Conservation (phyloP, 30 jellyfish, hydroid and myxozoan genomes). For the Catostylus mosaicus region DNA sequence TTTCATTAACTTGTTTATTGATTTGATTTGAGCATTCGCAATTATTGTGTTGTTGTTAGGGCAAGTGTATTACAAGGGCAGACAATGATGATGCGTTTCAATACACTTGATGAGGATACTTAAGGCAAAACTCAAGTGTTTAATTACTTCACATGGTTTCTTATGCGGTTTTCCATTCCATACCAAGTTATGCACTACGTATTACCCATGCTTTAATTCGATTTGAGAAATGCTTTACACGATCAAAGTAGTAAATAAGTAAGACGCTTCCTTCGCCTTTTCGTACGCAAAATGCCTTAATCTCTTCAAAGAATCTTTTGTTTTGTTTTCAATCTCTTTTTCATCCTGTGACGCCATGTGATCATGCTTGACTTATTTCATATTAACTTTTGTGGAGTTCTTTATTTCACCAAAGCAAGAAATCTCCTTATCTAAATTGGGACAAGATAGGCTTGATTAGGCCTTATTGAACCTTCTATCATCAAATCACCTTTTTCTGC, state of each 20-base stretch:
- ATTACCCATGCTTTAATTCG: neutral
- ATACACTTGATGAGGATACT: no score
- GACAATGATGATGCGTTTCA: no score
- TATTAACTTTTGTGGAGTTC: neutral
- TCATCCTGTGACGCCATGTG: slow-evolving; percentile 39
- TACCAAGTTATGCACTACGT: no score
- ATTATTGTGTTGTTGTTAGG: no score
- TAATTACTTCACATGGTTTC: neutral
- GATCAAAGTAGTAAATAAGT: neutral
- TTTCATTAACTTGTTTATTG: no score
- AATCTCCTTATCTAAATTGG: no score
- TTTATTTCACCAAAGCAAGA: no score
- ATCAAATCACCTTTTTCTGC: no score
- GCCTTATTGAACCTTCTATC: no score
- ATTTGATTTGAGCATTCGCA: no score
- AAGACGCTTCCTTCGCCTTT: neutral
- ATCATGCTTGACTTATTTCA: slow-evolving; percentile 8
- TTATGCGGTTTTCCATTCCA: neutral
- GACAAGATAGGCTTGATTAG: no score
- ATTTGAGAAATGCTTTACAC: neutral
- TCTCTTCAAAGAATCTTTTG: slow-evolving; percentile 35
- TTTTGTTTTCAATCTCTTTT: slow-evolving; percentile 19
- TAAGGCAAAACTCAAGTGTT: neutral
- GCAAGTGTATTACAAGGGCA: no score
- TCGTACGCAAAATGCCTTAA: slow-evolving; percentile 17